Base-by-base conservation (phyloP, 2,113 vertebrate genomes). In the Sturnus vulgaris region DNA sequence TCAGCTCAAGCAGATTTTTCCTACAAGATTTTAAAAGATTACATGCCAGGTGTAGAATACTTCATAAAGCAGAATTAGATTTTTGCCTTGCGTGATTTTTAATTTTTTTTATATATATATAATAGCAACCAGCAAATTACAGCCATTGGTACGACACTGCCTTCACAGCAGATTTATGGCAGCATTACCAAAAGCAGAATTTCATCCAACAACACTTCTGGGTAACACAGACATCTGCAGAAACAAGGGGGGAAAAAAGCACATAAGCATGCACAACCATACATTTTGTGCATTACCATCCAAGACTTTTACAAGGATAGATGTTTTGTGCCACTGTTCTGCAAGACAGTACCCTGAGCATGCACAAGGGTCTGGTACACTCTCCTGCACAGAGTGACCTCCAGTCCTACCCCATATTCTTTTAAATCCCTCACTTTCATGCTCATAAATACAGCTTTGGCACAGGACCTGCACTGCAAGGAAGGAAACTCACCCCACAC, bases 351-450 rank as follows among this genome's bases (percentile, higher is more conserved):
- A 50, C 40, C 31, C 52, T 10, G 28, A 86, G 61, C 7, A 28
- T 0, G 5, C 57, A n/a, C 27, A 55, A 3, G 25, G 49, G 42
- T 10, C 22, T 12, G 53, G 61, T 4, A 47, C 0, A 0, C 17
- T 65, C 56, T 83, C 71, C 76, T 39, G 33, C 68, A 76, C 2
- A 7, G 30, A 61, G 64, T 2, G 0, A 78, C 65, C 59, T 52
- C 84, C 72, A 84, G 52, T 57, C 76, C 84, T 86, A 87, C 78
- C 82, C 93, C 82, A 53, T 31, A 69, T 66, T 65, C 88, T 92
- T 90, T 63, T 52, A 95, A 91, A 86, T 68, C 77, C 82, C 60
- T 94, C 83, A 95, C 81, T 28, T 90, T 89, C n/a, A 9, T 20
- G 52, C 64, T 92, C 82, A 84, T 65, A 82, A 91, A 85, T 53